Evolutionary conservation across 1,140 invertebrate genomes (phyloP), one percentile per base, ranked within the genome.

Genomic region (Lamellibrachia luymesi): DNA sequence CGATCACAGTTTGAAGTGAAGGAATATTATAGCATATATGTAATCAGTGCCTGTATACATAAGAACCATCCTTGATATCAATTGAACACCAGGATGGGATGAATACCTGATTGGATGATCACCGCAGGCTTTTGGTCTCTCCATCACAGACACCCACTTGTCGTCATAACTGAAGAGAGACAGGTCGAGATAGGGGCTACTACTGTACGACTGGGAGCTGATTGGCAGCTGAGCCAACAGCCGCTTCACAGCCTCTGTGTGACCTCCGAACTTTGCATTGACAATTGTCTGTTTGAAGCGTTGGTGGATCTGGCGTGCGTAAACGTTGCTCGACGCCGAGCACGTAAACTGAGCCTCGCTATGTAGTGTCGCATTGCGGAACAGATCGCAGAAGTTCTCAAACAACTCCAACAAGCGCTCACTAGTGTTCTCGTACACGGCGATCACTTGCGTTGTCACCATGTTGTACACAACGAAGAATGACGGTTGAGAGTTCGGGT

Each of bases 121-220:
- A 38, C 98, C 98, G 96, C 98, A 99, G 91, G 98, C 97, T 97
- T 99, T 99, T 0, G 99, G 99, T 93, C 98, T 97, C 96, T 99
- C 99, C 97, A 99, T 98, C 91, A 98, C 98, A 2, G 98, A 99
- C 0, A 99, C 98, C 97, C 98, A 98, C 96, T 99, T 99, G 95
- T 99, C 98, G 96, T 99, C 98, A 95, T 99, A 99, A 95, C 98
- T 98, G 96, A 99, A 99, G 5, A 99, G 97, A 1, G 98, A 98
- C 92, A 98, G 97, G 96, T 99, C 98, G 25, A 99, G 97, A 96
- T 99, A 99, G 1, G 99, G 99, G 90, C 98, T 98, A 94, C 97
- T 97, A 93, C 98, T 98, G 95, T 98, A 99, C 1, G 98, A 99
- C 96, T 99, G 99, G 7, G 98, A 98, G 96, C 98, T 99, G 92